Base-by-base conservation (phyloP, 2,113 vertebrate species). In the Periophthalmus modestus region DNA sequence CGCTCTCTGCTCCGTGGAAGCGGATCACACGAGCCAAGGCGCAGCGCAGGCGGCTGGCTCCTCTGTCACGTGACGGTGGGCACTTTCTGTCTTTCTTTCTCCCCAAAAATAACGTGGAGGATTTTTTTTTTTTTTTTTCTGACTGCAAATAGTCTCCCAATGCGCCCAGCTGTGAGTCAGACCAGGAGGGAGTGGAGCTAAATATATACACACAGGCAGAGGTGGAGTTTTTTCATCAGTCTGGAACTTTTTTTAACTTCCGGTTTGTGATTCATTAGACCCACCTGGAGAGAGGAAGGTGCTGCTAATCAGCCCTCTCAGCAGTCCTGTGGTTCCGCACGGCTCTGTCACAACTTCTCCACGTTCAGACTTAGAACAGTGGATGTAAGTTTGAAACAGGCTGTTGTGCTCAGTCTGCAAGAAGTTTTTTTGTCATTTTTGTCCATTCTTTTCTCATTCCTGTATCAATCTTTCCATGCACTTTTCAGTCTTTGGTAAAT, bases 21-120 rank as follows among this genome's bases (percentile, higher is more conserved):
- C 48, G 74, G 74, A 57, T 80, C 79, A 81, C 78, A 73, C 79
- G 68, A 80, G 23, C 76, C 75, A 7, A n/a, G 24, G 59, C 58
- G 58, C 59, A 48, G 82, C 66, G 80, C 76, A 47, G 77, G 78
- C 71, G 83, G 85, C 84, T 62, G 86, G 78, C 83, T 69, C 43
- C 52, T 33, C 50, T 9, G 89, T 94, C 91, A 93, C 92, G 93
- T 93, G 93, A 92, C 92, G 93, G 93, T 93, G 93, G 71, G 70
- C 75, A 50, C 65, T 54, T 65, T 70, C 73, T 76, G 69, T 74
- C 67, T 54, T n/a, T n/a, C 73, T 76, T 70, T 74, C 67, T 54
- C 75, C 14, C 39, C 66, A 77, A 78, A 80, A 87, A 80, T 76
- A 77, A 33, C 13, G 39, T 23, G 73, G 70, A 11, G 73, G 72